Percentiles rank a stretch among this genome's conserved stretches.
Conservation (phyloP, 2,888 invertebrate genomes). For the Eupsilia transversa region DNA sequence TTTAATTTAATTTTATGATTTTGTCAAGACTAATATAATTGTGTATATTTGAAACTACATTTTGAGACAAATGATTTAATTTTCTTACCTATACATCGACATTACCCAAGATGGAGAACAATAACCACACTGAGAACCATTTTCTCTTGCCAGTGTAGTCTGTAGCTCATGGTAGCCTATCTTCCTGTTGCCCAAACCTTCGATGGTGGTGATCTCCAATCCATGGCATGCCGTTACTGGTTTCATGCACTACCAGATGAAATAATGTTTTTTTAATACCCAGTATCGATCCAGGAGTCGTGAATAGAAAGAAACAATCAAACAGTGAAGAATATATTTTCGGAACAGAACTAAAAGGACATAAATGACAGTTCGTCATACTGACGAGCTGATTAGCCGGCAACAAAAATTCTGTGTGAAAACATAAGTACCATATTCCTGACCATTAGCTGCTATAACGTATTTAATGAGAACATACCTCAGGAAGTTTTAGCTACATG, state of each 20-base stretch:
- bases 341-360: too few species aligned
- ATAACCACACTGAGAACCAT: conserved; percentile 93
- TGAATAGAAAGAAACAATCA: neutral
- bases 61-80: neutral
- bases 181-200: conserved; percentile 92
- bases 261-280: neutral
- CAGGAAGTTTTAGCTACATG: too few species aligned
- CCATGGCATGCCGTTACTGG: conserved; percentile 91
- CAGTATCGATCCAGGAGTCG: neutral
- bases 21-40: too few species aligned
- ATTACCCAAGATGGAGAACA: conserved; percentile 94
- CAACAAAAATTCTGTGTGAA: neutral
- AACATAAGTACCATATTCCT: neutral
- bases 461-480: too few species aligned
- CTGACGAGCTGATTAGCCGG: neutral
- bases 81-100: conserved; percentile 92
- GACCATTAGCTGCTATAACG: too few species aligned
- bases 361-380: neutral
- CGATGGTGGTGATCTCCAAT: conserved; percentile 93
- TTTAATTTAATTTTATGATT: too few species aligned
- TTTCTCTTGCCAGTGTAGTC: conserved; percentile 89
- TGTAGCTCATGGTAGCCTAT: conserved; percentile 92
- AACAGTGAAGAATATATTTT: neutral
- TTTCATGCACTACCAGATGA: conserved; percentile 88
- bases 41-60: too few species aligned